Percentiles rank a stretch among this genome's conserved stretches.
Conservation (phyloP, 2,888 invertebrate species). For the Synanthedon formicaeformis region DNA sequence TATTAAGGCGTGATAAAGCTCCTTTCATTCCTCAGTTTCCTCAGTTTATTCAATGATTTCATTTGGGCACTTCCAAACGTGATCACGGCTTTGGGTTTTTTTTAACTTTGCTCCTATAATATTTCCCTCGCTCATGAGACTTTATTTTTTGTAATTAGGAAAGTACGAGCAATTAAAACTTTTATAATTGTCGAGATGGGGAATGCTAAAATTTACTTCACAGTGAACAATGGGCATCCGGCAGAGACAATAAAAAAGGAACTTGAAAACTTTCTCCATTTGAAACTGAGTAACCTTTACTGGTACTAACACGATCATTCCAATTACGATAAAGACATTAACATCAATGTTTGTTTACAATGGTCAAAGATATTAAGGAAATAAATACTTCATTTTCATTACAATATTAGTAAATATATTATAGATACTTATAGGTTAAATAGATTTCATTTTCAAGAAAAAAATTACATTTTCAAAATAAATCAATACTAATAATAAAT, state of each 20-base stretch:
- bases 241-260: slow-evolving; percentile 57
- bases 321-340: not conserved
- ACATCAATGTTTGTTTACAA: too few relatives aligned
- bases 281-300: slow-evolving; percentile 29
- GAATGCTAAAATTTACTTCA: slow-evolving; percentile 56
- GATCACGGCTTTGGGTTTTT: slow-evolving; percentile 17
- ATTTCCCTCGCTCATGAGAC: slow-evolving; percentile 48
- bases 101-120: slow-evolving; percentile 21
- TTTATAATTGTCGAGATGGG: slow-evolving; percentile 64
- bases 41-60: too few relatives aligned
- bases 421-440: too few relatives aligned
- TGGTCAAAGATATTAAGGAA: slow-evolving; percentile 16
- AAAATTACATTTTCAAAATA: too few relatives aligned
- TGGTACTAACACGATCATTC: not conserved
- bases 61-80: slow-evolving; percentile 13
- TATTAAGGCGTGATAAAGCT: too few relatives aligned
- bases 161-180: slow-evolving; percentile 68
- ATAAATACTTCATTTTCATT: too few relatives aligned
- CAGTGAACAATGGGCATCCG: slow-evolving; percentile 57
- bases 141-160: slow-evolving; percentile 66
- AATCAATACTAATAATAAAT: too few relatives aligned
- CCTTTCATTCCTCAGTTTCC: too few relatives aligned
- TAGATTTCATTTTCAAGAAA: too few relatives aligned
- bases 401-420: too few relatives aligned
- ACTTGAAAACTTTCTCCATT: slow-evolving; percentile 61